Conservation (phyloP, 2,113 vertebrate genomes). For the Cairina moschata region DNA sequence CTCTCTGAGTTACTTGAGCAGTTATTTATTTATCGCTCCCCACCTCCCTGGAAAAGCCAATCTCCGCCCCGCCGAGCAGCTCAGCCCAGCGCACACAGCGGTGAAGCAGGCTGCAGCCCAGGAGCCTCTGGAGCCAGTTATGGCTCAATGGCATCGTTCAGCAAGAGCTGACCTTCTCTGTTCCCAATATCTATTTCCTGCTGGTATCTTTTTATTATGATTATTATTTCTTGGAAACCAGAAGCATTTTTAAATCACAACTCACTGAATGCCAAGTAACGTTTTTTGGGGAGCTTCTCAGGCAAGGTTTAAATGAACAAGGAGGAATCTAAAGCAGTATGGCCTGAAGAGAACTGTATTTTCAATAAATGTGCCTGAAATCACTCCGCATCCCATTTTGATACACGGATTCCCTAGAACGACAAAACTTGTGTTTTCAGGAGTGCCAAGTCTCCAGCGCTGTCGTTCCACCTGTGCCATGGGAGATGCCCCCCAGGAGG, state of each 20-base stretch:
- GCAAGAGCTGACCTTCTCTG: not conserved
- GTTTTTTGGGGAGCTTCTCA: not conserved
- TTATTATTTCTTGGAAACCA: not conserved
- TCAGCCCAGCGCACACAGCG: accelerated
- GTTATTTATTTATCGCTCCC: not conserved
- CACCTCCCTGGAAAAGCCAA: not conserved
- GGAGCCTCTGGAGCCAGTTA: not conserved
- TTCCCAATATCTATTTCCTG: not conserved
- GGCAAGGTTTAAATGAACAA: not conserved
- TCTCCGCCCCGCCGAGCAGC: accelerated
- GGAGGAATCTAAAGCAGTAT: not conserved
- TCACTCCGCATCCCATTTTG: not conserved
- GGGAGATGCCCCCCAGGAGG: not conserved
- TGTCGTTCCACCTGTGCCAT: not conserved
- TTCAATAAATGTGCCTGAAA: not conserved
- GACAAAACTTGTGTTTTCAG: not conserved
- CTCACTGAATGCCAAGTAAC: not conserved
- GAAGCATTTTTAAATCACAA: not conserved
- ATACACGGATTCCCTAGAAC: not conserved
- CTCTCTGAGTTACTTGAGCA: not conserved
- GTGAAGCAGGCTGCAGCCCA: not conserved
- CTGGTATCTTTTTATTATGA: not conserved
- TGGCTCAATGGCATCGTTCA: not conserved
- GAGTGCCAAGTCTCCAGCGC: not conserved
- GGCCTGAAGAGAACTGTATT: too few species aligned